These are phyloP conservation scores for Furcifer pardalis DNA, from an alignment of 2,797 vertebrate genomes.

Conservation along the genomic window DNA sequence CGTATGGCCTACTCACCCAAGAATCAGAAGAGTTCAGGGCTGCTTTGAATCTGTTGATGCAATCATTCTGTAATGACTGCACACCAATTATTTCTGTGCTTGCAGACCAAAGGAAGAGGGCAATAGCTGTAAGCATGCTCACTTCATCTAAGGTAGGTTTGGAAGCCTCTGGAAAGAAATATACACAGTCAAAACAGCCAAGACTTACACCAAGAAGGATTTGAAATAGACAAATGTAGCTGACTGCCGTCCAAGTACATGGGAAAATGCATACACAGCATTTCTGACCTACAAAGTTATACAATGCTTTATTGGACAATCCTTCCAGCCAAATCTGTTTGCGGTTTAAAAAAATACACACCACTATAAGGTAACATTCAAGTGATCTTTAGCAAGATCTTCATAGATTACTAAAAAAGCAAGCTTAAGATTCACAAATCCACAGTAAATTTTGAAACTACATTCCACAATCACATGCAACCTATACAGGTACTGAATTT, in stretches of 20 bases:
- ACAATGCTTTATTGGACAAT: neutral
- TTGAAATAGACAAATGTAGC: constrained; percentile 32
- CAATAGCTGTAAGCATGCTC: constrained; percentile 92
- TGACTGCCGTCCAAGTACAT: neutral
- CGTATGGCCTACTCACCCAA: constrained; percentile 79
- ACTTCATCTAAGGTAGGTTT: constrained; percentile 88
- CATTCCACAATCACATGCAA: neutral
- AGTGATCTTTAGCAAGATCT: constrained; percentile 16
- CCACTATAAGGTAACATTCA: neutral
- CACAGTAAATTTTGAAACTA: neutral
- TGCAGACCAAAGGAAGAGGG: constrained; percentile 93
- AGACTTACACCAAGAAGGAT: constrained; percentile 39
- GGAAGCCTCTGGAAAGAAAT: constrained; percentile 80
- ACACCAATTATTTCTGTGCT: constrained; percentile 91
- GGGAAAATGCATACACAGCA: neutral
- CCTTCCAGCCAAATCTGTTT: neutral
- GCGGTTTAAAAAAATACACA: neutral
- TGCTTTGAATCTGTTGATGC: constrained; percentile 90
- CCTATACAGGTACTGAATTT: neutral
- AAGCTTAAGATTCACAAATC: constrained; percentile 20
- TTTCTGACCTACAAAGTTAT: neutral
- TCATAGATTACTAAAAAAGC: neutral
- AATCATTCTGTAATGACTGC: constrained; percentile 90
- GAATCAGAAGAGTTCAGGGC: constrained; percentile 92
- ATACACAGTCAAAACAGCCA: constrained; percentile 30